These are phyloP conservation scores for Atta colombica DNA, from an alignment of 1,140 invertebrate genomes.

Conservation along the genomic window DNA sequence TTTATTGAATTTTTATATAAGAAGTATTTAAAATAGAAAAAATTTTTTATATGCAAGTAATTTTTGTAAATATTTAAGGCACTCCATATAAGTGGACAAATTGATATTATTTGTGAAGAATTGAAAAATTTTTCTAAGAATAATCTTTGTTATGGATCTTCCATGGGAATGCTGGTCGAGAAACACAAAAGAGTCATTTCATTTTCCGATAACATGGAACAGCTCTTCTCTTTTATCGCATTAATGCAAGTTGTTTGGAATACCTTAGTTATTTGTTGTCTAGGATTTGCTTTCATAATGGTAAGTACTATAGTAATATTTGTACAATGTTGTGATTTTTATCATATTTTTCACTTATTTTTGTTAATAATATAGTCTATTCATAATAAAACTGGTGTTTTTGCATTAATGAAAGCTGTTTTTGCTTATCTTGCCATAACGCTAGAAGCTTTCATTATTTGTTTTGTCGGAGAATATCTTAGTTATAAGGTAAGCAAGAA, in stretches of 20 bases:
- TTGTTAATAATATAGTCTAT: background rate
- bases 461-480: conserved; percentile 59
- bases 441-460: conserved; percentile 46
- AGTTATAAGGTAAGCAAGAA: conserved; percentile 19
- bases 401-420: background rate
- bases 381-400: background rate
- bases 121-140: conserved; percentile 5
- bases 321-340: too few relatives aligned
- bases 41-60: background rate
- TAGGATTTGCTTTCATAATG: conserved; percentile 47
- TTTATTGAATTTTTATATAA: too few relatives aligned
- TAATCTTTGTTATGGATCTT: background rate
- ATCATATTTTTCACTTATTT: background rate
- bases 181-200: conserved; percentile 47
- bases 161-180: background rate
- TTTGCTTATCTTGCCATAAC: background rate
- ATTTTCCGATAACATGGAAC: conserved; percentile 26
- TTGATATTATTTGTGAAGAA: conserved; percentile 61
- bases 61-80: conserved; percentile 31
- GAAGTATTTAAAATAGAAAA: too few relatives aligned
- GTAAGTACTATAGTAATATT: conserved; percentile 9
- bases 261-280: conserved; percentile 44
- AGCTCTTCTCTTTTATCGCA: conserved; percentile 33
- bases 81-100: conserved; percentile 61
- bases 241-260: conserved; percentile 54